These are phyloP conservation scores for Lanius ludovicianus DNA, from an alignment of 2,113 vertebrate genomes.

Conservation along the genomic window DNA sequence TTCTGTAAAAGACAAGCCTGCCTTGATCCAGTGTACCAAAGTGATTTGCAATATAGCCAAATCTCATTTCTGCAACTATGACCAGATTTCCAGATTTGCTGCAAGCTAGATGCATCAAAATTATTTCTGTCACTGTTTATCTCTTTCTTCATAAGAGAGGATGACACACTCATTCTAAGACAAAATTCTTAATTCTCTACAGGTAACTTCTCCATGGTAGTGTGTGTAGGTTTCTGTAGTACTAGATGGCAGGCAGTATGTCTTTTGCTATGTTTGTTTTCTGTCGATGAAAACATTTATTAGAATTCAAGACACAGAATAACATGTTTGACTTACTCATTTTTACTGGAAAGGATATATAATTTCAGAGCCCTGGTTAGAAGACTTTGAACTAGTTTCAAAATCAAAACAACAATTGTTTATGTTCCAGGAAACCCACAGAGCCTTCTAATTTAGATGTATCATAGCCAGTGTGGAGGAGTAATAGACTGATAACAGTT, in stretches of 20 bases:
- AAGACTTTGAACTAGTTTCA: background rate
- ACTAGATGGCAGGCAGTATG: background rate
- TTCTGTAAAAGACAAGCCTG: background rate
- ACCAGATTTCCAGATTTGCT: background rate
- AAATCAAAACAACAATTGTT: background rate
- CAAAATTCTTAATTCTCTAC: background rate
- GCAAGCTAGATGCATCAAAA: background rate
- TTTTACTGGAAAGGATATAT: background rate
- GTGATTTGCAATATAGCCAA: background rate
- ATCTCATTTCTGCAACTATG: background rate
- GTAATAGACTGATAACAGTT: background rate
- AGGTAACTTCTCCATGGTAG: background rate
- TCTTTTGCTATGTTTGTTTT: background rate
- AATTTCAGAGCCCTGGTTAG: background rate
- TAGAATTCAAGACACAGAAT: background rate
- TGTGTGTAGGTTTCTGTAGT: background rate
- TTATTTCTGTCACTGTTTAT: background rate
- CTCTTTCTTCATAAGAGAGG: background rate
- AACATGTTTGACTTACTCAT: background rate
- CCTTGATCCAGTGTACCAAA: background rate
- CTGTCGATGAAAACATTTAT: background rate
- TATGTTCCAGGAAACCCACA: background rate
- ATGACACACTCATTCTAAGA: background rate
- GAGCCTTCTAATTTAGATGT: background rate
- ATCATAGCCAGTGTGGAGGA: background rate